These are phyloP conservation scores for Parnassius glacialis DNA, from an alignment of 2,888 invertebrate genomes.

Conservation along the genomic window DNA sequence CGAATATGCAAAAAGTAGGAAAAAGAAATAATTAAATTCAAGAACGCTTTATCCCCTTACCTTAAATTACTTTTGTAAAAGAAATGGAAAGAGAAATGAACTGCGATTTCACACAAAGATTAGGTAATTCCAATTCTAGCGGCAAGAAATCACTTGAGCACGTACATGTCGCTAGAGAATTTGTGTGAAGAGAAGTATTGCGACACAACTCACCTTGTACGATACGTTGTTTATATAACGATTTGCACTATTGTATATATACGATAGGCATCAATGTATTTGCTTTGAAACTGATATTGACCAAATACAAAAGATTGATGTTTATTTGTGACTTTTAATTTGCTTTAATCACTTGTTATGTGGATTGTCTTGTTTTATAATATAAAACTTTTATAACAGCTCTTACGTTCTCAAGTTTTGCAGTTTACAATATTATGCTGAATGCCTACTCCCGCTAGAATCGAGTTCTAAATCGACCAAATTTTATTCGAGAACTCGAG, in stretches of 20 bases:
- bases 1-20: slow-evolving; percentile 5
- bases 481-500: too few species aligned
- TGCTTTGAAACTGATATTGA: too few species aligned
- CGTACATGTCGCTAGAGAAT: slow-evolving; percentile 49
- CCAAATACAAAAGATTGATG: too few species aligned
- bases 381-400: too few species aligned
- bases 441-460: too few species aligned
- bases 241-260: slow-evolving; percentile 4
- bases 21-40: slow-evolving; percentile 24
- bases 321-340: too few species aligned
- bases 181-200: slow-evolving; percentile 36
- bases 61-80: slow-evolving; percentile 41
- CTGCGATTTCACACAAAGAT: slow-evolving; percentile 50
- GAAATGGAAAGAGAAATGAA: slow-evolving; percentile 46
- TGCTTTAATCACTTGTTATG: too few species aligned
- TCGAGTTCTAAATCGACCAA: too few species aligned
- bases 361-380: too few species aligned
- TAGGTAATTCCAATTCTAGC: slow-evolving; percentile 54
- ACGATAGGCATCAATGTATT: neutral
- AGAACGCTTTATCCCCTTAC: slow-evolving; percentile 25
- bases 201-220: slow-evolving; percentile 26
- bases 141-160: slow-evolving; percentile 58
- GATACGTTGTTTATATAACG: slow-evolving; percentile 19
- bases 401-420: too few species aligned
- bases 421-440: too few species aligned